Evolutionary conservation across 2,888 invertebrate genomes (phyloP), one percentile per base, ranked within the genome.

Genomic region (Lottia gigantea): DNA sequence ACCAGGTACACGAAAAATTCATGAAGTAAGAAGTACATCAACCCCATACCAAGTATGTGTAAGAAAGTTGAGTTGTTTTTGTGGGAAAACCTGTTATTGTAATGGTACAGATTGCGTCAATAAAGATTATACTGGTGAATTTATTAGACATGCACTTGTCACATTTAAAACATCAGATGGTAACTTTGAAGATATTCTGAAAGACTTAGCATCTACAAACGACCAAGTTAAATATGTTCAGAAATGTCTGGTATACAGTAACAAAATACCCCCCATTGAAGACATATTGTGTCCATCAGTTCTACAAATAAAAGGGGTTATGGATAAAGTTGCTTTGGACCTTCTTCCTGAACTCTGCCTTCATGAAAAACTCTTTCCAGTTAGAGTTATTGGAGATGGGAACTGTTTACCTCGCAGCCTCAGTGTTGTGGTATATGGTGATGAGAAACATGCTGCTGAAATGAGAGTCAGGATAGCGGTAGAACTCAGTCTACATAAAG

Each of bases 321-420:
- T n/a, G n/a, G n/a, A n/a, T n/a, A n/a, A n/a, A n/a, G 16, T 16
- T 16, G 47, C 47, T 16, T 47, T 47, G 15, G 47, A 47, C 15
- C 47, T 47, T 47, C 31, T 47, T 46, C 47, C 47, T 47, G n/a
- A 15, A 47, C 47, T 47, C 2, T 16, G n/a, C 47, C n/a, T n/a
- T 47, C 49, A n/a, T 49, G 49, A 19, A 49, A 19, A 49, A 14
- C 7, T 49, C n/a, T 49, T n/a, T 49, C 19, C 45, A 45, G 31
- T 45, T 26, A 31, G n/a, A 23, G 45, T 64, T 64, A 19, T 64
- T 45, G 68, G 69, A n/a, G 71, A 74, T 69, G 72, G 75, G 23
- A 73, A 75, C 62, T 75, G 75, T 68, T 46, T 74, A 6, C 76
- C 73, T 15, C 67, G 64, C 26, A 46, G 49, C 63, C 74, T 67